Conservation (phyloP, 2,113 vertebrate genomes). For the Marmota monax region DNA sequence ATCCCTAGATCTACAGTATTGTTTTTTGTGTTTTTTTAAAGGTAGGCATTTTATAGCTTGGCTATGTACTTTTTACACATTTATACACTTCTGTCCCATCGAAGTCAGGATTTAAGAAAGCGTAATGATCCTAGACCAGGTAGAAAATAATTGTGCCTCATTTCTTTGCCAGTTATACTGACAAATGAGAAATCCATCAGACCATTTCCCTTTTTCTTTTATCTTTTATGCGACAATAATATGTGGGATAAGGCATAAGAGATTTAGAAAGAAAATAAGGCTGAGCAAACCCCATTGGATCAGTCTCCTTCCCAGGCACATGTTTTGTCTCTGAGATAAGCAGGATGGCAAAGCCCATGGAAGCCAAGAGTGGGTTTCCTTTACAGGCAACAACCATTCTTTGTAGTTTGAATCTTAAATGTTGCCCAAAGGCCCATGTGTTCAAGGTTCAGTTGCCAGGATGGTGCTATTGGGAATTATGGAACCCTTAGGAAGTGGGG, state of each 20-base stretch:
- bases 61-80: neutral
- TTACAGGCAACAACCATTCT: neutral
- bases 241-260: neutral
- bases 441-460: no score
- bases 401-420: neutral
- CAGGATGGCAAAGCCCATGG: neutral
- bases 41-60: neutral
- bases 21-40: neutral
- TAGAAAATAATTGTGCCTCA: neutral
- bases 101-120: neutral
- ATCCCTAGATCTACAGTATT: neutral
- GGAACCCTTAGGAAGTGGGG: neutral
- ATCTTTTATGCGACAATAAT: neutral
- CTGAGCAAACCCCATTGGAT: neutral
- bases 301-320: neutral
- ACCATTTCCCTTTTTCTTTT: neutral
- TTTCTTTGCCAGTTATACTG: neutral
- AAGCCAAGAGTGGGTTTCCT: neutral
- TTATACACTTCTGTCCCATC: neutral
- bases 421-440: neutral
- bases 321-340: neutral
- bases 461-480: neutral
- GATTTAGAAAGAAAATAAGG: constrained; percentile 3
- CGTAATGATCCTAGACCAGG: neutral
- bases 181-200: neutral